These are phyloP conservation scores for Carapus acus DNA, from an alignment of 2,797 vertebrate genomes.

Conservation along the genomic window DNA sequence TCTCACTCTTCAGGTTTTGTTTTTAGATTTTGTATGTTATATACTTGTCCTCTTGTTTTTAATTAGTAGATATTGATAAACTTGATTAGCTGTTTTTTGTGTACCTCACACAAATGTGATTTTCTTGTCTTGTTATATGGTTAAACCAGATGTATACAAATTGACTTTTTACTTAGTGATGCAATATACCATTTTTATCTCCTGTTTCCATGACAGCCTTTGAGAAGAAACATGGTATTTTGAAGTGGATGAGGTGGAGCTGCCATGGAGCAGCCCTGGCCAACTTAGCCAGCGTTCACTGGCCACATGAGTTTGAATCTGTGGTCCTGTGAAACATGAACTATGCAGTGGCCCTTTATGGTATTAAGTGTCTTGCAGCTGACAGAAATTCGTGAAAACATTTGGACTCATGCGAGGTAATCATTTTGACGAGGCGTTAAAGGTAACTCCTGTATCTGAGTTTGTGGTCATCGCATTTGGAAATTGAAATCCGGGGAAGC, in stretches of 20 bases:
- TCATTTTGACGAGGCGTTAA: no score
- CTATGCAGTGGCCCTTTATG: no score
- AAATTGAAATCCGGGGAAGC: no score
- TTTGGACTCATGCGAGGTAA: no score
- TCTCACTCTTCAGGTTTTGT: constrained; percentile 78
- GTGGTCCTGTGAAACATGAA: no score
- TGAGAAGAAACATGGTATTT: constrained; percentile 76
- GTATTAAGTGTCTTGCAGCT: no score
- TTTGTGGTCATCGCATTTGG: no score
- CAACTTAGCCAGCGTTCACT: constrained; percentile 30
- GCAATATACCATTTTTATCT: constrained; percentile 64
- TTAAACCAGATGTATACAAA: constrained; percentile 87
- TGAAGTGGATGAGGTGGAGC: constrained; percentile 82
- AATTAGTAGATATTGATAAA: constrained; percentile 72
- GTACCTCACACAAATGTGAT: constrained; percentile 92
- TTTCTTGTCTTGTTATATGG: constrained; percentile 77
- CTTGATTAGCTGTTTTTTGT: constrained; percentile 72
- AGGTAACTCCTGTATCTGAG: no score
- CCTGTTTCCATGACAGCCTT: constrained; percentile 71
- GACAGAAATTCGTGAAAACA: no score
- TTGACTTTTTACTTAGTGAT: constrained; percentile 82
- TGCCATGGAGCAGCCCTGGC: constrained; percentile 70
- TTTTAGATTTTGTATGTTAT: constrained; percentile 84
- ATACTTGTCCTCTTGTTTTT: constrained; percentile 85
- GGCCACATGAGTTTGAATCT: constrained; percentile 1